A percentile compares a stretch with the other conserved stretches of the same genome.
These are phyloP conservation scores for Sinotaia quadrata DNA, from an alignment of 2,888 invertebrate species.

Conservation along the genomic window DNA sequence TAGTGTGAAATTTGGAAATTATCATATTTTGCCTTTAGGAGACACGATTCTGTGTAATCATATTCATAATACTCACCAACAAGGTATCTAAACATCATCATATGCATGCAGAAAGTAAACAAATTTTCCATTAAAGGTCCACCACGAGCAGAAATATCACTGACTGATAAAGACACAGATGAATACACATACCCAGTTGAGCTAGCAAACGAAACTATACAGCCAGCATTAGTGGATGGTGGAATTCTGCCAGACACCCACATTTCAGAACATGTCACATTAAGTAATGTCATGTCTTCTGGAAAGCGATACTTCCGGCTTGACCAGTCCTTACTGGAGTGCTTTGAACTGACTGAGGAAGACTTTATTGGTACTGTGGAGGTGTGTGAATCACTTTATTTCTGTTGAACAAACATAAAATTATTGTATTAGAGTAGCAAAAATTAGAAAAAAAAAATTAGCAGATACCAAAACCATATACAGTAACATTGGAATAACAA, in stretches of 20 bases:
- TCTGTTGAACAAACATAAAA: not conserved
- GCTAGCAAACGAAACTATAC: not conserved
- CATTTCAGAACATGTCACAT: constrained; percentile 3
- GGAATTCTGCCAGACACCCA: not conserved
- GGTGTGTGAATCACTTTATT: not conserved
- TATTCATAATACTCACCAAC: too few relatives aligned
- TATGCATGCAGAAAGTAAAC: too few relatives aligned
- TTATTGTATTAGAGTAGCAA: not conserved
- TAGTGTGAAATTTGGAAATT: too few relatives aligned
- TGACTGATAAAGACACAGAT: too few relatives aligned
- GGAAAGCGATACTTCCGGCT: constrained; percentile 5
- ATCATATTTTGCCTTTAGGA: too few relatives aligned
- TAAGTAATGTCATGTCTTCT: constrained; percentile 1
- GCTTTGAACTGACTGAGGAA: not conserved
- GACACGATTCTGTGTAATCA: too few relatives aligned
- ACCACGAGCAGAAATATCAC: not conserved
- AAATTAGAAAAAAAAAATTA: not conserved
- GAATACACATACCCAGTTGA: not conserved
- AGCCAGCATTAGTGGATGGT: constrained; percentile 5
- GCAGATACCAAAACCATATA: not conserved
- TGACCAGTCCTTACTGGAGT: not conserved
- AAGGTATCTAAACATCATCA: too few relatives aligned
- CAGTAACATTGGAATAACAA: not conserved
- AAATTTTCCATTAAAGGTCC: too few relatives aligned
- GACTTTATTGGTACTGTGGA: not conserved